These are phyloP conservation scores for Apodemia zela DNA, from an alignment of 2,888 invertebrate species.

Conservation along the genomic window DNA sequence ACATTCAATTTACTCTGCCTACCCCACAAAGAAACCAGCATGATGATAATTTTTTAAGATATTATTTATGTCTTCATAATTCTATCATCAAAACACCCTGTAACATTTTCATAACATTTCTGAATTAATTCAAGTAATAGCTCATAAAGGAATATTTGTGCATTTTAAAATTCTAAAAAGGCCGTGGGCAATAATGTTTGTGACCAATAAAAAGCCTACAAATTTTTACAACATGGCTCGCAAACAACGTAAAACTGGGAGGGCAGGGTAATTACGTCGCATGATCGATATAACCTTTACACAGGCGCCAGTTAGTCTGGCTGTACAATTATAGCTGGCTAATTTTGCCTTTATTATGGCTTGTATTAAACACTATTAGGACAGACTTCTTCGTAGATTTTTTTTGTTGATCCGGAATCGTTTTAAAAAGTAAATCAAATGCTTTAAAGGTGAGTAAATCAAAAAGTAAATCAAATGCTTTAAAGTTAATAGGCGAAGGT, in stretches of 20 bases:
- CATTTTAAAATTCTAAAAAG: conserved; percentile 17
- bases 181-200: conserved; percentile 19
- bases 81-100: neutral
- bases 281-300: conserved; percentile 53
- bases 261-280: conserved; percentile 52
- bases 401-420: no score
- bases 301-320: conserved; percentile 48
- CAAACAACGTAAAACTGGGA: conserved; percentile 37
- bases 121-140: conserved; percentile 3
- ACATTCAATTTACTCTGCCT: no score
- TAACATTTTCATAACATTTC: conserved; percentile 1
- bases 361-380: no score
- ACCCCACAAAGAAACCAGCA: no score
- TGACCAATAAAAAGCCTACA: conserved; percentile 21
- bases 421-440: no score
- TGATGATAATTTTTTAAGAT: no score
- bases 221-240: conserved; percentile 20
- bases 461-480: no score
- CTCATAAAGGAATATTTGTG: conserved; percentile 5
- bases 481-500: no score
- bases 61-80: no score
- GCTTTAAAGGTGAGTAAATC: no score
- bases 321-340: conserved; percentile 1
- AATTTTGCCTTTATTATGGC: no score
- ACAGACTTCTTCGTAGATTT: no score